These are phyloP conservation scores for Drosophila neutralis DNA, from an alignment of 2,888 invertebrate species.

Conservation along the genomic window DNA sequence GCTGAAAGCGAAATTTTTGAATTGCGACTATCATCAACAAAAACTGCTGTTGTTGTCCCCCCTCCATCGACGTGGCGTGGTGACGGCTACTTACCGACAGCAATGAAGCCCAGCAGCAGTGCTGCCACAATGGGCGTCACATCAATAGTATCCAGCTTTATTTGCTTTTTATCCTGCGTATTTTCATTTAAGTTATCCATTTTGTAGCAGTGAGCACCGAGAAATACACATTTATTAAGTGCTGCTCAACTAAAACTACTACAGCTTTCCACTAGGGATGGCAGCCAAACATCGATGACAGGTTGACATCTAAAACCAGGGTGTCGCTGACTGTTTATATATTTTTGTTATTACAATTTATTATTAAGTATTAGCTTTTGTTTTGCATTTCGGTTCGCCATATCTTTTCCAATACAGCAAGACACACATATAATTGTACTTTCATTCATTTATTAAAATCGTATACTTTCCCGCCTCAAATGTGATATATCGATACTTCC, in stretches of 20 bases:
- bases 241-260: conserved; percentile 37
- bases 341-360: not conserved
- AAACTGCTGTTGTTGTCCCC: conserved; percentile 22
- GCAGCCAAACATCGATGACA: conserved; percentile 5
- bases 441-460: not conserved
- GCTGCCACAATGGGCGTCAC: conserved; percentile 78
- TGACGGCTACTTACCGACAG: conserved; percentile 71
- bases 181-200: conserved; percentile 81
- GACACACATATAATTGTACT: not conserved
- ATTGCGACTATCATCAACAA: conserved; percentile 13
- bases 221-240: conserved; percentile 24
- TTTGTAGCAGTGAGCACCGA: conserved; percentile 22
- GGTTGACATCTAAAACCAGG: not conserved
- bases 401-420: not conserved
- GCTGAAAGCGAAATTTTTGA: conserved; percentile 59
- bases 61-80: conserved; percentile 52
- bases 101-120: conserved; percentile 75
- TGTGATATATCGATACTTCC: conserved; percentile 3
- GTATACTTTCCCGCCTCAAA: not conserved
- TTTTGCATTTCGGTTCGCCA: not conserved
- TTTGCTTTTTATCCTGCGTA: conserved; percentile 56
- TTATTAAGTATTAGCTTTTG: not conserved
- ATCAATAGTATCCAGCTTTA: conserved; percentile 72
- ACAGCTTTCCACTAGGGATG: conserved; percentile 28
- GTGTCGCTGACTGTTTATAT: not conserved